Evolutionary conservation across 2,888 invertebrate species (phyloP).

Genomic region (Tridacna gigas): DNA sequence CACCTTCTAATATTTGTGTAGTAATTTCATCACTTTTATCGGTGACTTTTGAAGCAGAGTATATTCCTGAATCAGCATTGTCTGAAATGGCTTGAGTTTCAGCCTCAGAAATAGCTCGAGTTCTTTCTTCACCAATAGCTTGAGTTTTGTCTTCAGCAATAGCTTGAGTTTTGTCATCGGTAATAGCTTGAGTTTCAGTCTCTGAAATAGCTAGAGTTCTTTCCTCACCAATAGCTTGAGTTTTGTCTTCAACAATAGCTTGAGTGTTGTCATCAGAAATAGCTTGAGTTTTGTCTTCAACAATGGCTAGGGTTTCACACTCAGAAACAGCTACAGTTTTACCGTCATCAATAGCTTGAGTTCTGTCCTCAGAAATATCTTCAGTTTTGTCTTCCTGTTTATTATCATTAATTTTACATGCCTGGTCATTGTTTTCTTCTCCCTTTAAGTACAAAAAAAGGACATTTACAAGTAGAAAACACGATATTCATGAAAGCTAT

Average conservation of each 20-base stretch:
- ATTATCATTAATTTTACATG: no score
- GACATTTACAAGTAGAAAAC: no score
- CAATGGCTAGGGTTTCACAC: slow-evolving; percentile 28
- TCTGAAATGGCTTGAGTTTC: slow-evolving; percentile 25
- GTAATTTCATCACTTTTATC: neutral
- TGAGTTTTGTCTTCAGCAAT: slow-evolving; percentile 18
- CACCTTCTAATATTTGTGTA: slow-evolving; percentile 50
- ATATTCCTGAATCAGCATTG: neutral
- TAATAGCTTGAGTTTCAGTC: slow-evolving; percentile 34
- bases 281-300: slow-evolving; percentile 35
- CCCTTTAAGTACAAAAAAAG: neutral
- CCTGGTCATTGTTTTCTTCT: neutral
- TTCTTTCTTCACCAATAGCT: slow-evolving; percentile 5
- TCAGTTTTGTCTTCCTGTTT: slow-evolving; percentile 36
- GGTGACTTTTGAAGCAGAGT: neutral
- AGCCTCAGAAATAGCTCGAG: slow-evolving; percentile 1
- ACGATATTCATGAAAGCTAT: no score
- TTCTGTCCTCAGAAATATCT: slow-evolving; percentile 30
- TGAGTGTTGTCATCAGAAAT: slow-evolving; percentile 18
- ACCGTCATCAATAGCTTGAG: slow-evolving; percentile 27
- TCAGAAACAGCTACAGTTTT: neutral
- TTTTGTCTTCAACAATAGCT: slow-evolving; percentile 29
- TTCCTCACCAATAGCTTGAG: slow-evolving; percentile 43
- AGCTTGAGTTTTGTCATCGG: neutral
- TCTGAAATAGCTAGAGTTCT: slow-evolving; percentile 35